Evolutionary conservation across 2,113 vertebrate genomes (phyloP).

Genomic region (Passer domesticus): DNA sequence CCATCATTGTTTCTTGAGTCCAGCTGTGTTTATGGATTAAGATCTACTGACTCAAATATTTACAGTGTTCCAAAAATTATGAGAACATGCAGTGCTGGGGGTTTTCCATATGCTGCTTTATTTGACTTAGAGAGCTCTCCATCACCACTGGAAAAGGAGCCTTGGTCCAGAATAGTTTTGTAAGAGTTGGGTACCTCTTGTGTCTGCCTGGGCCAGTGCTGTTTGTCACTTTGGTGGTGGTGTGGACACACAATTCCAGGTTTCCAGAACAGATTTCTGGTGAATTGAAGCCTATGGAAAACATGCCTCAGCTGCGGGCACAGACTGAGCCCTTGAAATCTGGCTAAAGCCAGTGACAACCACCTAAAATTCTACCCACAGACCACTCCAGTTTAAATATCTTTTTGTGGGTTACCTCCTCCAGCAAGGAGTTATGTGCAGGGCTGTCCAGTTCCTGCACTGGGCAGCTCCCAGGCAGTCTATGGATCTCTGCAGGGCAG

Average conservation of each 20-base stretch:
- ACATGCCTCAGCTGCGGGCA: fast-evolving
- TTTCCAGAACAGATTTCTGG: not conserved
- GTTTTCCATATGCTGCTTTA: conserved; percentile 74
- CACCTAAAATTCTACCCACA: not conserved
- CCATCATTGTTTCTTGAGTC: conserved; percentile 76
- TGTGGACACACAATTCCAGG: not conserved
- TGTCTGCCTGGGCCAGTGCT: not conserved
- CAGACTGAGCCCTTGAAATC: not conserved
- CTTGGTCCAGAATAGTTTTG: not conserved
- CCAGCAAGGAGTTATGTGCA: fast-evolving
- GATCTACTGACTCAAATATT: conserved; percentile 84
- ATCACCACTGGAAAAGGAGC: conserved; percentile 27
- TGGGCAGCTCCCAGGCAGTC: not conserved
- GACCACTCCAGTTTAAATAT: not conserved
- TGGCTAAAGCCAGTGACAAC: not conserved
- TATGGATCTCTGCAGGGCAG: not conserved
- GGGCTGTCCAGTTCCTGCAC: not conserved
- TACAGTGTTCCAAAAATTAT: conserved; percentile 79
- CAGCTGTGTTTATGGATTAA: conserved; percentile 86
- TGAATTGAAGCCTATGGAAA: not conserved
- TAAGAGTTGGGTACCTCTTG: not conserved
- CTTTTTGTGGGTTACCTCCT: not conserved
- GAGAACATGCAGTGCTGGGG: conserved; percentile 76
- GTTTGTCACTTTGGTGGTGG: not conserved
- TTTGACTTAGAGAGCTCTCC: conserved; percentile 34